A percentile compares a stretch with the other conserved stretches of the same genome.
phyloP scores from a whole-genome alignment of 2,113 vertebrate species.

The Cyprinodon tularosa region DNA sequence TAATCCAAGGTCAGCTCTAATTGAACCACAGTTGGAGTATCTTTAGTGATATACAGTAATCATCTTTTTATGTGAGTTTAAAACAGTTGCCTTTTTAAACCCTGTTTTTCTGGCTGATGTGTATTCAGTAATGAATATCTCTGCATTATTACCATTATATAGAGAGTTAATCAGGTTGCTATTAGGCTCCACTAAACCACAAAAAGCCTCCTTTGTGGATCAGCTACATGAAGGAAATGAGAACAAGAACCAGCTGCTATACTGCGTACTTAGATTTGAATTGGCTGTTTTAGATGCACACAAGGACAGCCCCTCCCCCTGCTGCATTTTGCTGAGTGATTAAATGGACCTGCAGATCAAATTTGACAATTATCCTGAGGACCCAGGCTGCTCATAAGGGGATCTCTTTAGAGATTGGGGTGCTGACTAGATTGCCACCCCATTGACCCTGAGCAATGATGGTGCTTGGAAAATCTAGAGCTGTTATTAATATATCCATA shows the following conservation, averaged over 20 bases:
- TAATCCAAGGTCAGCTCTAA: background rate
- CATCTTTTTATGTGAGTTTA: background rate
- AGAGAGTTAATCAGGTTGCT: background rate
- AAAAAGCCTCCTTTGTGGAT: slow-evolving; percentile 16
- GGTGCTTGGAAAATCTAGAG: slow-evolving; percentile 39
- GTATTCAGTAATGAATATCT: background rate
- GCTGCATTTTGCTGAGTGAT: slow-evolving; percentile 62
- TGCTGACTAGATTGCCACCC: slow-evolving; percentile 42
- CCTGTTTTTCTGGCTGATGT: background rate
- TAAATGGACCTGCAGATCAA: slow-evolving; percentile 56
- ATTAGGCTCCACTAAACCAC: slow-evolving; percentile 5
- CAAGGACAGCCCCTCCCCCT: slow-evolving; percentile 47
- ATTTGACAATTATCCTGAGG: slow-evolving; percentile 56
- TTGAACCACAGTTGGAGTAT: background rate
- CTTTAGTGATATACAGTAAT: background rate
- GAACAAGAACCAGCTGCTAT: slow-evolving; percentile 56
- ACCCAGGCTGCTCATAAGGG: slow-evolving; percentile 24
- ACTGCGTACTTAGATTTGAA: slow-evolving; percentile 19
- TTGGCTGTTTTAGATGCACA: slow-evolving; percentile 56
- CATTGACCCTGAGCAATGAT: slow-evolving; percentile 53
- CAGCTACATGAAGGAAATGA: slow-evolving; percentile 23
- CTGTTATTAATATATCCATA: slow-evolving; percentile 33
- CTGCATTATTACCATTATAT: slow-evolving; percentile 22
- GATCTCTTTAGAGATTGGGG: slow-evolving; percentile 66
- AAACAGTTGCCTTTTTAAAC: background rate